Base-by-base conservation (phyloP, 2,797 vertebrate species). In the Acrocephalus scirpaceus region DNA sequence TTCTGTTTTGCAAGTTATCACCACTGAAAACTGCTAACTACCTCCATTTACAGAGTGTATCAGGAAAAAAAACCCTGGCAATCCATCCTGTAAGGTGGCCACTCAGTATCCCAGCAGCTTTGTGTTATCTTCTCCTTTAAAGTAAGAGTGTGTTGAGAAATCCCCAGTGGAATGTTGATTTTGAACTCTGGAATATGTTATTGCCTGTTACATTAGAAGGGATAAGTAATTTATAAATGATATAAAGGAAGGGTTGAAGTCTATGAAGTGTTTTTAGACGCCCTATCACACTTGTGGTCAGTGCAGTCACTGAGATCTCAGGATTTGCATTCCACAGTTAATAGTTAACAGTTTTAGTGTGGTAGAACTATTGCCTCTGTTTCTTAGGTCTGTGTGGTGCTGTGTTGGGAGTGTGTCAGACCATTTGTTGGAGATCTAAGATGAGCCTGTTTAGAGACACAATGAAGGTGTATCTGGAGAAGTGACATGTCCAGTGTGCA, bases 401-500 rank as follows among this genome's bases (percentile, higher is more conserved):
- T 22, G 11, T 58, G 32, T 20, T 38, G 34, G 32, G 32, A 65
- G 38, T 25, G 72, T 74, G 32, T 38, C 11, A 22, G 34, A 27
- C 25, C 15, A 3, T 32, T 30, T 47, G 12, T 12, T 47, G 40
- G 26, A 60, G 12, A 4, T 26, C 20, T 21, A 10, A 15, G 12
- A 6, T 26, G 27, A 44, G 15, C 42, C 51, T 87, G 25, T 34
- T 72, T 27, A 38, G 26, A 38, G 80, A 42, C 4, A 11, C 34
- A n/a, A 1, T 7, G 47, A 13, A 76, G 10, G 5, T 32, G 80
- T 88, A 20, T 23, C 10, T 53, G 34, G 6, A 69, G 26, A 61
- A 53, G 14, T 36, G 20, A 25, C 32, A 19, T 2, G 7, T n/a
- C 32, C 71, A 25, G 1, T 12, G 3, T 29, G 16, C 7, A 1